Base-by-base conservation (phyloP, 2,113 vertebrate species). In the Neomonachus schauinslandi region DNA sequence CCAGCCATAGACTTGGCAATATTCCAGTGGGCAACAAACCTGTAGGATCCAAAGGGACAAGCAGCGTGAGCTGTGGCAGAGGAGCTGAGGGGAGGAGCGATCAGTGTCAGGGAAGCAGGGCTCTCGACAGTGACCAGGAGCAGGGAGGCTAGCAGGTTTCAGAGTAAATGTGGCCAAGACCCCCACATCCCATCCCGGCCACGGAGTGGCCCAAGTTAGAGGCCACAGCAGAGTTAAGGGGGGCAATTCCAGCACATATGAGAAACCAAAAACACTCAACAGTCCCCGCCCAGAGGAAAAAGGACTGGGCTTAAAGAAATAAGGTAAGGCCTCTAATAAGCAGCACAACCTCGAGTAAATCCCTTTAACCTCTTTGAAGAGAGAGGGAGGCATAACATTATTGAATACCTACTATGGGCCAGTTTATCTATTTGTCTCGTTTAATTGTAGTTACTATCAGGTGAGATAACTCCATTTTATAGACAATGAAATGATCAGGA, bases 1-100 rank as follows among this genome's bases (percentile, higher is more conserved):
- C 99, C 99, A 93, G 99, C 99, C 99, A 99, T 98, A 0, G 99
- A 99, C 96, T 99, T 99, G 2, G 99, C 99, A 24, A 99, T 98
- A 98, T 99, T 99, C 99, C 99, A 99, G 36, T 99, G 99, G 95
- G 99, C 99, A 26, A 99, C 99, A 98, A 99, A 99, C 92, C 99
- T 99, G 97, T 16, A 67, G 1, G 84, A 80, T 5, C 16, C 80
- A 65, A 96, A 94, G 61, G 8, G 94, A 36, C 55, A 76, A 95
- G 31, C 39, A 3, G 96, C 80, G 0, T 92, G 33, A 92, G 93
- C 80, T 19, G 2, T 0, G 26, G 36, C 14, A 46, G 22, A 83
- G 31, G 51, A 93, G 59, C 11, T 4, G 33, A 84, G 24, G n/a
- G 31, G 59, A 89, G 26, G 36, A 55, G 16, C 2, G 24, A 21